Conservation (phyloP, 2,113 vertebrate species). For the Serinus canaria region DNA sequence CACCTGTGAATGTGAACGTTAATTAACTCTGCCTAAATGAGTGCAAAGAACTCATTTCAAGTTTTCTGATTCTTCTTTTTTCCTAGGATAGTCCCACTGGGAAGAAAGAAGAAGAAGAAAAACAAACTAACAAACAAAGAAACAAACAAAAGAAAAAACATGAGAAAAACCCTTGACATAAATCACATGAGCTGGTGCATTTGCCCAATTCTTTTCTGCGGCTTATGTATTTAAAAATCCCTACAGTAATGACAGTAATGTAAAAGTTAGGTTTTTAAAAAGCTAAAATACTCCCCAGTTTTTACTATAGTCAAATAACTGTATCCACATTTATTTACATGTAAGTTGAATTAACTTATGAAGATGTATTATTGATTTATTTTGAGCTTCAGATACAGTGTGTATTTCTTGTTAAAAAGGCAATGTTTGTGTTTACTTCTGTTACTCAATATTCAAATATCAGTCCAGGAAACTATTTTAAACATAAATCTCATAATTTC, state of each 20-base stretch:
- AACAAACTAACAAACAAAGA: neutral
- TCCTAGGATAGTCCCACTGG: neutral
- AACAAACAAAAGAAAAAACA: fast-evolving
- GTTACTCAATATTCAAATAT: neutral
- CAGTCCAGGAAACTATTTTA: neutral
- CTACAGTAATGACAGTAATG: neutral
- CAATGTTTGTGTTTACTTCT: neutral
- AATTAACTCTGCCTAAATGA: neutral
- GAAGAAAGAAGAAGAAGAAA: neutral
- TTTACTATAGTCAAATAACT: neutral
- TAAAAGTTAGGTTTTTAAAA: neutral
- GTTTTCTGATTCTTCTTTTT: neutral
- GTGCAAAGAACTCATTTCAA: neutral
- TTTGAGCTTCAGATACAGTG: neutral
- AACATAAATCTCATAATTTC: neutral
- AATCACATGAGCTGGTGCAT: neutral
- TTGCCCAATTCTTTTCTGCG: neutral
- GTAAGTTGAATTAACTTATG: neutral
- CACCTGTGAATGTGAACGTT: neutral
- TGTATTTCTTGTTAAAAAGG: neutral
- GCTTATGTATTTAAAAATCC: neutral
- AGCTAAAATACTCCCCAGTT: neutral
- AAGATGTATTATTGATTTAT: neutral
- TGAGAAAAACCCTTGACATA: fast-evolving
- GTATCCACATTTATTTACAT: neutral